Percentiles rank a stretch among this genome's conserved stretches.
Evolutionary conservation across 2,888 invertebrate species (phyloP).

Genomic region (Dolomedes plantarius): DNA sequence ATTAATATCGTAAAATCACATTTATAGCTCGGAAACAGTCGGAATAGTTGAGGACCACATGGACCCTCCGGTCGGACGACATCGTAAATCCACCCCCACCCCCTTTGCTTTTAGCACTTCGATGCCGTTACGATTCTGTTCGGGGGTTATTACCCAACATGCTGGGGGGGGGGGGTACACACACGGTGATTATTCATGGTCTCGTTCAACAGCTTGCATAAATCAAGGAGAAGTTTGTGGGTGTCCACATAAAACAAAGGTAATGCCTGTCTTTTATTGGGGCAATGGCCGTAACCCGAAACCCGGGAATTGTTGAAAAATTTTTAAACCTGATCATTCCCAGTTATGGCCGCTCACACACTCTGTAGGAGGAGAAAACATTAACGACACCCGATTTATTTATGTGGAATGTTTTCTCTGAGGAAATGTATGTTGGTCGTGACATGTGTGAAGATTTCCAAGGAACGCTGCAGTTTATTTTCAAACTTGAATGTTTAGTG

Average conservation of each 20-base stretch:
- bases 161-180: slow-evolving; percentile 6
- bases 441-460: background rate
- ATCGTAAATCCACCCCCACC: slow-evolving; percentile 52
- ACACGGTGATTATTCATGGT: slow-evolving; percentile 63
- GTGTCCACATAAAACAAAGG: slow-evolving; percentile 69
- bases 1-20: slow-evolving; percentile 72
- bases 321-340: slow-evolving; percentile 62
- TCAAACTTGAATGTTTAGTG: too few species aligned
- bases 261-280: slow-evolving; percentile 63
- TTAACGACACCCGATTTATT: slow-evolving; percentile 38
- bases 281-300: slow-evolving; percentile 50
- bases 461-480: too few species aligned
- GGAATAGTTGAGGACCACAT: slow-evolving; percentile 46
- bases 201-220: slow-evolving; percentile 70
- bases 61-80: slow-evolving; percentile 42
- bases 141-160: slow-evolving; percentile 39
- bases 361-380: slow-evolving; percentile 21
- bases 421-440: background rate
- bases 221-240: slow-evolving; percentile 69
- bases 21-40: slow-evolving; percentile 71
- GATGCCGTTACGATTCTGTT: slow-evolving; percentile 52
- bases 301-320: slow-evolving; percentile 31
- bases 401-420: slow-evolving; percentile 13
- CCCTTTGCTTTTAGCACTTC: slow-evolving; percentile 37
- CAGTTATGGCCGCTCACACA: slow-evolving; percentile 31